Base-by-base conservation (phyloP, 2,888 invertebrate genomes). In the Cyclophora albipunctata region DNA sequence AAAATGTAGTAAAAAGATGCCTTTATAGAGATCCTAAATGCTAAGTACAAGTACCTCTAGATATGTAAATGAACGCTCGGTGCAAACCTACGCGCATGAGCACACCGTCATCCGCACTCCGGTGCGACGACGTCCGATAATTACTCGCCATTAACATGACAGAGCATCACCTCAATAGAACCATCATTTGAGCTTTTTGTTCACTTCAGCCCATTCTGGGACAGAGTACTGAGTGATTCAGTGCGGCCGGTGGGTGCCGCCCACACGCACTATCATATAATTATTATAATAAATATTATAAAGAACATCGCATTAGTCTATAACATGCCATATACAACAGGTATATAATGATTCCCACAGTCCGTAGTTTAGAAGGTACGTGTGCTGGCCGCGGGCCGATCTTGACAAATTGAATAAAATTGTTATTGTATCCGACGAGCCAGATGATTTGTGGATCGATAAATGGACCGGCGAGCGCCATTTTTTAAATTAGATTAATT, bases 281-380 rank as follows among this genome's bases (percentile, higher is more conserved):
- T 71, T 69, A 70, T 70, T 59, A 69, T 61, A 64, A 66, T 67
- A 69, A 58, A 60, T 51, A 58, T 58, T 60, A 65, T 68, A 67
- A 63, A 66, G 37, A 68, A 62, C 66, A 61, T 49, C 63, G 59
- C 61, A 65, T 65, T 57, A 54, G 62, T 61, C 57, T 58, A 57
- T 59, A 59, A 57, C 51, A 43, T 4, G 4, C 37, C 37, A 2
- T 37, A 37, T 37, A 37, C 5, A 37, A 54, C 52, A 52, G n/a
- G n/a, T n/a, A n/a, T 45, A 49, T 45, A 49, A 35, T 47, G 45
- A 45, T 42, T 40, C 44, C 42, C 4, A 20, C 20, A 20, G 20
- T 20, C 2, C 20, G 20, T 20, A 20, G 20, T 20, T 20, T 20
- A 20, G 20, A 20, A 20, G 1, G 20, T 20, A 20, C 20, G 20